Evolutionary conservation across 30 jellyfish, hydroid and myxozoan species (phyloP).

Genomic region (Aurelia sp.): DNA sequence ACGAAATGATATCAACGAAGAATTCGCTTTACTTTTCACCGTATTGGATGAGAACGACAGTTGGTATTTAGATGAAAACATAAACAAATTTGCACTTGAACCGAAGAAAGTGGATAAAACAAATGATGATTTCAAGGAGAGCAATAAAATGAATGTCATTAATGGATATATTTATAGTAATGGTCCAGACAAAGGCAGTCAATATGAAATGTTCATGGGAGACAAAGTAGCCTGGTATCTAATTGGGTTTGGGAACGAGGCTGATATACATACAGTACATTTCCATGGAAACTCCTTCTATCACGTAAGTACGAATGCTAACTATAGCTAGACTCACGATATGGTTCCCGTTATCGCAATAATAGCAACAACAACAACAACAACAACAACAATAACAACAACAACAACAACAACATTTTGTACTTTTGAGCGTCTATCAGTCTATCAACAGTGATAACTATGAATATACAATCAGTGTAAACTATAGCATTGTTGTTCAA

Average conservation of each 20-base stretch:
- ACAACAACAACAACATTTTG: too few species aligned
- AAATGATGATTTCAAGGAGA: constrained; percentile 46
- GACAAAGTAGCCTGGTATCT: constrained; percentile 73
- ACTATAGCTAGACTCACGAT: not conserved
- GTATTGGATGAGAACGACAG: constrained; percentile 72
- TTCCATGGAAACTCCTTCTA: constrained; percentile 69
- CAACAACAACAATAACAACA: too few species aligned
- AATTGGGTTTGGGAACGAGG: constrained; percentile 70
- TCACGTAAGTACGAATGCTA: constrained; percentile 38
- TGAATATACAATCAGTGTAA: too few species aligned
- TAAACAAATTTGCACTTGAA: constrained; percentile 27
- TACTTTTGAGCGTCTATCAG: too few species aligned
- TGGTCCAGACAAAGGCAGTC: constrained; percentile 67
- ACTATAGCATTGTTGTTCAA: too few species aligned
- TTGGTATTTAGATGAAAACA: constrained; percentile 75
- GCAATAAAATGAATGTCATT: constrained; percentile 72
- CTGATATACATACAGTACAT: constrained; percentile 78
- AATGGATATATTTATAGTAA: constrained; percentile 70
- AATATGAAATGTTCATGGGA: constrained; percentile 40
- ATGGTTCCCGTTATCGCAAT: not conserved
- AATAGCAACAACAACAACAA: too few species aligned
- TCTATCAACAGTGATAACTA: too few species aligned
- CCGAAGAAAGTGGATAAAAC: constrained; percentile 50
- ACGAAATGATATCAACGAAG: constrained; percentile 57
- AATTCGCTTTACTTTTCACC: constrained; percentile 53